Conservation (phyloP, 1,140 invertebrate genomes). For the Chironomus tepperi region DNA sequence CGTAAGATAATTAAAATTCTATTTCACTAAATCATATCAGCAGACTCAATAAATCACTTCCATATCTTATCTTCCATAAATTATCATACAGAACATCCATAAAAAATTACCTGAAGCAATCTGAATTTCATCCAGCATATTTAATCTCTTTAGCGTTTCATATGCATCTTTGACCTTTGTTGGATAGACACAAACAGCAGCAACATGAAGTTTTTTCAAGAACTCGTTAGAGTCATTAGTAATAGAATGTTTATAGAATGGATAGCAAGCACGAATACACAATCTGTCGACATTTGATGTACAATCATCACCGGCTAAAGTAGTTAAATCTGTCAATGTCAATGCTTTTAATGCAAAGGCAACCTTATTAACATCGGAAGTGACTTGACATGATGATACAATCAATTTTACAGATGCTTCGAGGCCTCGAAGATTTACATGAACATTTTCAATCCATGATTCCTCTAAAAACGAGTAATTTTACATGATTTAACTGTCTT, state of each 20-base stretch:
- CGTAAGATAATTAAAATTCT: too few relatives aligned
- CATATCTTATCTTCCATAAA: too few relatives aligned
- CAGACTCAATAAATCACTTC: too few relatives aligned
- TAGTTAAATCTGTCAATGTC: slow-evolving; percentile 86
- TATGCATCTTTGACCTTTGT: slow-evolving; percentile 65
- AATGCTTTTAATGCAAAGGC: slow-evolving; percentile 74
- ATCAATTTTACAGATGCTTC: slow-evolving; percentile 45
- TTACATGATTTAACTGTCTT: background rate
- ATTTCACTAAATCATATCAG: too few relatives aligned
- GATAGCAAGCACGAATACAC: slow-evolving; percentile 45
- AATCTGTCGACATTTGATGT: slow-evolving; percentile 65
- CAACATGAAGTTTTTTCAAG: slow-evolving; percentile 45
- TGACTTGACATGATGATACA: slow-evolving; percentile 32
- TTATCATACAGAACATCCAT: too few relatives aligned
- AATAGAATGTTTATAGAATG: slow-evolving; percentile 30
- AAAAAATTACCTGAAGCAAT: slow-evolving; percentile 76
- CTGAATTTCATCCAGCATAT: slow-evolving; percentile 48
- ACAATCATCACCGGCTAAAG: slow-evolving; percentile 84
- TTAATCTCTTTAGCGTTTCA: slow-evolving; percentile 49
- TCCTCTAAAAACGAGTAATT: slow-evolving; percentile 42
- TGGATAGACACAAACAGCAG: slow-evolving; percentile 93
- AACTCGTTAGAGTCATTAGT: slow-evolving; percentile 31
- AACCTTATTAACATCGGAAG: slow-evolving; percentile 39
- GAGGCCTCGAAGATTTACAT: slow-evolving; percentile 51
- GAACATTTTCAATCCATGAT: slow-evolving; percentile 46